Conservation (phyloP, 2,113 vertebrate genomes). For the Hydropotes inermis region DNA sequence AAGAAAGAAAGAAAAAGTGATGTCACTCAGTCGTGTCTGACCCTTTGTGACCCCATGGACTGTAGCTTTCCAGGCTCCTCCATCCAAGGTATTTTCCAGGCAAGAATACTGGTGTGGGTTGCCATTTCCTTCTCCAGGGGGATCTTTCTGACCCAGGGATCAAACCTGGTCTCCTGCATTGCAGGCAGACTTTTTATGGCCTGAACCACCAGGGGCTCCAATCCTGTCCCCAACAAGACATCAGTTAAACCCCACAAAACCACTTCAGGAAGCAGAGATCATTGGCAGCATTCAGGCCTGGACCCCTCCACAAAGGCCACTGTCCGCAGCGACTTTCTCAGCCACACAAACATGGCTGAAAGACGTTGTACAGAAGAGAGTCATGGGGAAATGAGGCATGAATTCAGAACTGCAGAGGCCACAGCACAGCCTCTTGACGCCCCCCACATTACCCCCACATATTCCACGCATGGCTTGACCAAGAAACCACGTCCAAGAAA, state of each 20-base stretch:
- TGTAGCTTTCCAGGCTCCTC: background rate
- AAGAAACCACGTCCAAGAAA: background rate
- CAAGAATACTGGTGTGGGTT: background rate
- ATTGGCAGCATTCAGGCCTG: too few species aligned
- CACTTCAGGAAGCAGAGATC: background rate
- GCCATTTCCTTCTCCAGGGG: background rate
- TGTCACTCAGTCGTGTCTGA: background rate
- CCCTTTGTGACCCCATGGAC: background rate
- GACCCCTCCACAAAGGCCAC: background rate
- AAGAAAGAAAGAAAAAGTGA: background rate
- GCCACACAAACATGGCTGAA: fast-evolving
- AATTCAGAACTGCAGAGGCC: fast-evolving
- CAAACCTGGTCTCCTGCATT: background rate
- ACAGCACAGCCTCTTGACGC: background rate
- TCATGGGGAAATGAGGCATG: fast-evolving
- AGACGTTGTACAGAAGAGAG: fast-evolving
- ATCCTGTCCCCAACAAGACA: background rate
- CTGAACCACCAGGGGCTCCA: background rate
- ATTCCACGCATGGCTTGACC: too few species aligned
- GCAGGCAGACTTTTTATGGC: background rate
- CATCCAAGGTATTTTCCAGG: background rate
- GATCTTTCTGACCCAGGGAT: background rate
- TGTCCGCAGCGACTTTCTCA: fast-evolving
- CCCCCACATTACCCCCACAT: fast-evolving
- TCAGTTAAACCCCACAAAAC: background rate